A percentile compares a stretch with the other conserved stretches of the same genome.
Evolutionary conservation across 2,888 invertebrate genomes (phyloP).

Genomic region (Lamellibrachia columna): DNA sequence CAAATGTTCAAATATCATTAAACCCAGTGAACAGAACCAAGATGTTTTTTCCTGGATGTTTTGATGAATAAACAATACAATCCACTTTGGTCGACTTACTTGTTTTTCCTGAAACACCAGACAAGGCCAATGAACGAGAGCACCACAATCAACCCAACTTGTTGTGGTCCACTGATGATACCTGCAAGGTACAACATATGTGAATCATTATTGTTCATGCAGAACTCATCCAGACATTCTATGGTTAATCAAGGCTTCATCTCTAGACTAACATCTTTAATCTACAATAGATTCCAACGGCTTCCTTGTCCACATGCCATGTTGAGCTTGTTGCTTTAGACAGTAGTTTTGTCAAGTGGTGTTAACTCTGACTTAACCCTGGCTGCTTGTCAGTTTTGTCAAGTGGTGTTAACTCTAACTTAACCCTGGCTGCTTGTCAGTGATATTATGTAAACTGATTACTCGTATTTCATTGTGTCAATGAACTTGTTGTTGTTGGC

Average conservation of each 20-base stretch:
- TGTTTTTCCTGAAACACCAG: neutral
- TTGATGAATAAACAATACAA: neutral
- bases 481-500: neutral
- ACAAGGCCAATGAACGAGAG: neutral
- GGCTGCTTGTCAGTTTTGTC: neutral
- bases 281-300: neutral
- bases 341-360: too few relatives aligned
- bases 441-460: neutral
- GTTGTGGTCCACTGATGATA: neutral
- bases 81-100: neutral
- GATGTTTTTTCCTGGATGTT: too few relatives aligned
- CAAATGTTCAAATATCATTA: neutral
- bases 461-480: too few relatives aligned
- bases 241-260: neutral
- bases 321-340: too few relatives aligned
- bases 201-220: neutral
- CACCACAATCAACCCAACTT: neutral
- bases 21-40: too few relatives aligned
- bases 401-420: too few relatives aligned
- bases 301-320: too few relatives aligned
- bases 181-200: neutral
- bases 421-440: neutral
- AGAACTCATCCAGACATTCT: neutral
- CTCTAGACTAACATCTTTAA: neutral
- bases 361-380: too few relatives aligned